Evolutionary conservation across 92 coral and sea anemone genomes (phyloP).

Genomic region (Heliopora coerulea): DNA sequence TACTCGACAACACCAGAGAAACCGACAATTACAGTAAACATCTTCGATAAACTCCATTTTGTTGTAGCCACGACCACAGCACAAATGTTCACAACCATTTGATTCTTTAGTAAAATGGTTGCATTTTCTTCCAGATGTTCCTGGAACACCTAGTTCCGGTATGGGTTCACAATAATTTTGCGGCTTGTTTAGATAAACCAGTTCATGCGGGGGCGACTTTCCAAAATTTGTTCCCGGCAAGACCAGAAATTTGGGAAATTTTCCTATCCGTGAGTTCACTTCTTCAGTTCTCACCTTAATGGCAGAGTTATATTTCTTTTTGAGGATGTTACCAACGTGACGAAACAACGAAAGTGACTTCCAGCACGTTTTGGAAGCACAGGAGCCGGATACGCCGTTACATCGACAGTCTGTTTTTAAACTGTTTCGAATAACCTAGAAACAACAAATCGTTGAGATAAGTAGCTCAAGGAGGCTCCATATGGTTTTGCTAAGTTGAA

Average conservation of each 20-base stretch:
- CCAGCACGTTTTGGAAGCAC: slow-evolving; percentile 80
- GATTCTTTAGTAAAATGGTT: slow-evolving; percentile 43
- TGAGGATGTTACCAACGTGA: slow-evolving; percentile 52
- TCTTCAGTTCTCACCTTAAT: slow-evolving; percentile 44
- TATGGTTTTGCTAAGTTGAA: too few relatives aligned
- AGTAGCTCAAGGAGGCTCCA: too few relatives aligned
- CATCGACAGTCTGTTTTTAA: slow-evolving; percentile 71
- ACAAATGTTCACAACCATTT: slow-evolving; percentile 59
- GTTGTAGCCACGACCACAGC: slow-evolving; percentile 83
- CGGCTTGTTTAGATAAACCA: slow-evolving; percentile 47
- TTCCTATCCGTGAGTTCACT: slow-evolving; percentile 47
- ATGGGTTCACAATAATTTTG: slow-evolving; percentile 63
- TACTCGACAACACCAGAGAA: slow-evolving; percentile 81
- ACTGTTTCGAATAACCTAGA: slow-evolving; percentile 41
- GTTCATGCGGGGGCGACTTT: slow-evolving; percentile 20
- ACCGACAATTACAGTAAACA: slow-evolving; percentile 62
- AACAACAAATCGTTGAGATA: background rate
- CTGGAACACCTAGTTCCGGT: slow-evolving; percentile 18
- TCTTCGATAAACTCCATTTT: slow-evolving; percentile 49
- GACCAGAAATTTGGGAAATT: slow-evolving; percentile 55
- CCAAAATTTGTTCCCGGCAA: slow-evolving; percentile 27
- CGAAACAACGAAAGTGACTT: slow-evolving; percentile 60
- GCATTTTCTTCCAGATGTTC: slow-evolving; percentile 61
- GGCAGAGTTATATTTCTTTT: slow-evolving; percentile 22
- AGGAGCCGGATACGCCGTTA: slow-evolving; percentile 72